These are phyloP conservation scores for Melinaea marsaeus DNA, from an alignment of 2,888 invertebrate species.

Conservation along the genomic window DNA sequence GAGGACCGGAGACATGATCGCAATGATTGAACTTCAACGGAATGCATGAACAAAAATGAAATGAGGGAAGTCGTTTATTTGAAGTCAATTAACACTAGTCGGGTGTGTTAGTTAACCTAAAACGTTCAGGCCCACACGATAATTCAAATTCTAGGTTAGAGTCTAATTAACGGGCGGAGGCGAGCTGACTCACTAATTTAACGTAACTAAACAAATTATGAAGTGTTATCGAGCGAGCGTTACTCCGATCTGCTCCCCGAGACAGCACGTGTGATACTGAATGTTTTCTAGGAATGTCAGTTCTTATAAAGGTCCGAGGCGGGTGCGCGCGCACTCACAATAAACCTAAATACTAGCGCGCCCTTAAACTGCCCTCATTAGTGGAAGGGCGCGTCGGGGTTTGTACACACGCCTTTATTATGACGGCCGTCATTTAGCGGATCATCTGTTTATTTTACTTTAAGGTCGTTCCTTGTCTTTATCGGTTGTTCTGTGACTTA, in stretches of 20 bases:
- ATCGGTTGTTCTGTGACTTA: slow-evolving; percentile 60
- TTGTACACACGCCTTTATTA: slow-evolving; percentile 67
- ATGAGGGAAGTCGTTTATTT: slow-evolving; percentile 34
- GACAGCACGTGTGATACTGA: slow-evolving; percentile 58
- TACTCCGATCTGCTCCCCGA: slow-evolving; percentile 39
- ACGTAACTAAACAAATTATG: slow-evolving; percentile 58
- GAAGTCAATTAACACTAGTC: slow-evolving; percentile 45
- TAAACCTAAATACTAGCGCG: slow-evolving; percentile 68
- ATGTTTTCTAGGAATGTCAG: slow-evolving; percentile 43
- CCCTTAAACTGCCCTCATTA: slow-evolving; percentile 74
- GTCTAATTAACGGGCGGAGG: slow-evolving; percentile 63
- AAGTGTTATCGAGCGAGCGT: slow-evolving; percentile 47
- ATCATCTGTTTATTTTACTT: slow-evolving; percentile 72
- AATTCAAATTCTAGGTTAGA: slow-evolving; percentile 64
- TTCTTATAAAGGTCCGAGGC: slow-evolving; percentile 59
- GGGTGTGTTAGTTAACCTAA: slow-evolving; percentile 42
- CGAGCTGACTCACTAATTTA: slow-evolving; percentile 64
- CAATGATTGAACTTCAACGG: too few relatives aligned
- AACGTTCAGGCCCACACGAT: slow-evolving; percentile 45
- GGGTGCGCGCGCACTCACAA: slow-evolving; percentile 73
- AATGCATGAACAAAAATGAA: slow-evolving; percentile 10
- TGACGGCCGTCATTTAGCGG: slow-evolving; percentile 57
- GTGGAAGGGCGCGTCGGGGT: slow-evolving; percentile 66
- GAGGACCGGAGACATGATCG: too few relatives aligned
- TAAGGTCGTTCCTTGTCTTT: slow-evolving; percentile 68